phyloP scores from a whole-genome alignment of 92 coral and sea anemone genomes.

The Epizoanthus rinbou region DNA sequence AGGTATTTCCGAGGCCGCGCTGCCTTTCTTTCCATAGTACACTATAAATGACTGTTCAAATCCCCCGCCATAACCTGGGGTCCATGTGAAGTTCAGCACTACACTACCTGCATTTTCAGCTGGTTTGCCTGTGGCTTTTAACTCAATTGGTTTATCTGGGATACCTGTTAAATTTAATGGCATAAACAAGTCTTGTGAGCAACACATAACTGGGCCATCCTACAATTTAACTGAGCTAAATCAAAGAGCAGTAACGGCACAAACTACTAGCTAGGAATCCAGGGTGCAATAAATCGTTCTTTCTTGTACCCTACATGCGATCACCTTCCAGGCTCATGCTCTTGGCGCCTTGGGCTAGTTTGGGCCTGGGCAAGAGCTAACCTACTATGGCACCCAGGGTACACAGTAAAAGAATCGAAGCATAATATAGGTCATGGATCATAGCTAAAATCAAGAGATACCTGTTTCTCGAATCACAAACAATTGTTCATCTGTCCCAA shows the following conservation, averaged over 20 bases:
- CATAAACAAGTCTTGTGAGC: too few relatives aligned
- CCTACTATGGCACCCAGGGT: too few relatives aligned
- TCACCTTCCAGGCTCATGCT: too few relatives aligned
- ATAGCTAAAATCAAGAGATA: background rate
- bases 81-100: constrained; percentile 75
- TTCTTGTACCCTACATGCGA: too few relatives aligned
- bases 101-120: constrained; percentile 58
- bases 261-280: too few relatives aligned
- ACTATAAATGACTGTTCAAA: constrained; percentile 59
- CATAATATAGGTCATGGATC: background rate
- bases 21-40: constrained; percentile 46
- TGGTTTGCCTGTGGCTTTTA: constrained; percentile 42
- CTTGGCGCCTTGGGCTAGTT: too few relatives aligned
- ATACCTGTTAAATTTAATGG: constrained; percentile 38
- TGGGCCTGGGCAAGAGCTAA: too few relatives aligned
- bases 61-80: constrained; percentile 83
- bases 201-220: too few relatives aligned
- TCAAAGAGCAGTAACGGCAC: too few relatives aligned
- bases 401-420: too few relatives aligned
- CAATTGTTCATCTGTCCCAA: constrained; percentile 68
- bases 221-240: too few relatives aligned
- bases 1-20: constrained; percentile 27
- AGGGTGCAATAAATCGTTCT: too few relatives aligned
- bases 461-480: constrained; percentile 84
- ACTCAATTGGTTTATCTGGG: constrained; percentile 73